Percentiles rank a stretch among this genome's conserved stretches.
Conservation (phyloP, 2,797 vertebrate species). For the Tenualosa ilisha region DNA sequence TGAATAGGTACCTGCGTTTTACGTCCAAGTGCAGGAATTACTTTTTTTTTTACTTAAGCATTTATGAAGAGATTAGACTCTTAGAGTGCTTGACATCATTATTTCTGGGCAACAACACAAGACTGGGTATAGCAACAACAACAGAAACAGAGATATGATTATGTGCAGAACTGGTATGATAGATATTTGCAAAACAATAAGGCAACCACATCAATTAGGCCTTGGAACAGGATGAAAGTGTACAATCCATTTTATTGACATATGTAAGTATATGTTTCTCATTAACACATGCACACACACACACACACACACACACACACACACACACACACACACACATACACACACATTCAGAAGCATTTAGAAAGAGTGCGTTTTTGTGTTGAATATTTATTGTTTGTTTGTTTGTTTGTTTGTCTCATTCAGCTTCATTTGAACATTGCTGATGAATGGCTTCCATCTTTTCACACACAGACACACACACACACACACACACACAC, state of each 20-base stretch:
- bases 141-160: not conserved
- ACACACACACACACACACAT: slow-evolving; percentile 9
- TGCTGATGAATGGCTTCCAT: too few relatives aligned
- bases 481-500: slow-evolving; percentile 13
- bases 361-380: too few relatives aligned
- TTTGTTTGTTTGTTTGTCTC: too few relatives aligned
- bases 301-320: not conserved
- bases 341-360: not conserved
- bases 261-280: not conserved
- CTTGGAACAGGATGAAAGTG: not conserved
- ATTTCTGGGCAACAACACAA: not conserved
- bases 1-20: slow-evolving; percentile 38
- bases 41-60: slow-evolving; percentile 35
- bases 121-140: not conserved
- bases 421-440: too few relatives aligned
- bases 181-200: not conserved
- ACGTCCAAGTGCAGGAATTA: slow-evolving; percentile 42
- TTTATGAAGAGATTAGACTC: slow-evolving; percentile 8
- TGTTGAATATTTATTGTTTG: too few relatives aligned
- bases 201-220: not conserved
- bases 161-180: not conserved
- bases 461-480: slow-evolving; percentile 4
- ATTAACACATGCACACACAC: not conserved
- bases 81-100: slow-evolving; percentile 1
- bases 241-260: not conserved